A percentile compares a stretch with the other conserved stretches of the same genome.
Evolutionary conservation across 2,113 vertebrate genomes (phyloP).

Genomic region (Menura novaehollandiae): DNA sequence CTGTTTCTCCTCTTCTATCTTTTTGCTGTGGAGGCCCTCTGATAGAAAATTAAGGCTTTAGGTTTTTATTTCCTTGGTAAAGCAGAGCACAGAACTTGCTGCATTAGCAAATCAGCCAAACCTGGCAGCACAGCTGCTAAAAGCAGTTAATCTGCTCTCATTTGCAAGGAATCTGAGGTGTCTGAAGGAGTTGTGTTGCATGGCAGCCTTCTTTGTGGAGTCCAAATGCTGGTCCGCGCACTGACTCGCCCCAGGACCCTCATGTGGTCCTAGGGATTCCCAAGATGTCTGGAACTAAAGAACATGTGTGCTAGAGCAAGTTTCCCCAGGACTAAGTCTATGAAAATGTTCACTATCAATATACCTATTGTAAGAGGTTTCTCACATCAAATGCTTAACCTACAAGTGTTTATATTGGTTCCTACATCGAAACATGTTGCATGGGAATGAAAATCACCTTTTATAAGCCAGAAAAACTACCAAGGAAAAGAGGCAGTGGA

Average conservation of each 20-base stretch:
- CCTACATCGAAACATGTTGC: background rate
- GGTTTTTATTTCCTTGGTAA: background rate
- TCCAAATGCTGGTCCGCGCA: background rate
- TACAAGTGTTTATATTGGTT: background rate
- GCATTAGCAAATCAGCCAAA: background rate
- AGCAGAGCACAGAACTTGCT: background rate
- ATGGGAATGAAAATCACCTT: background rate
- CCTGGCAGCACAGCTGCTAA: rapidly evolving
- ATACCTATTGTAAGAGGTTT: background rate
- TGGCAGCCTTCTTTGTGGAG: background rate
- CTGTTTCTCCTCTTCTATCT: slow-evolving; percentile 22
- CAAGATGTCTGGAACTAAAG: background rate
- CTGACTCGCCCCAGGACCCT: background rate
- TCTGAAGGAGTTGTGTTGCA: background rate
- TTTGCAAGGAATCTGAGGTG: background rate
- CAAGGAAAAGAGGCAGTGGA: background rate
- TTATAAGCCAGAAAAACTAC: background rate
- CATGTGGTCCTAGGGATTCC: background rate
- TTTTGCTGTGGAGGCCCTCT: background rate
- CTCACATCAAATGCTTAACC: background rate
- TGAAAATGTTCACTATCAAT: background rate
- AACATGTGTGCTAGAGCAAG: background rate
- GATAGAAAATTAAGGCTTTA: background rate
- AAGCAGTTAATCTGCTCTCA: background rate
- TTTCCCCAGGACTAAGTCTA: background rate